Conservation (phyloP, 37 sponge, comb jelly and placozoan species). For the Ephydatia muelleri region DNA sequence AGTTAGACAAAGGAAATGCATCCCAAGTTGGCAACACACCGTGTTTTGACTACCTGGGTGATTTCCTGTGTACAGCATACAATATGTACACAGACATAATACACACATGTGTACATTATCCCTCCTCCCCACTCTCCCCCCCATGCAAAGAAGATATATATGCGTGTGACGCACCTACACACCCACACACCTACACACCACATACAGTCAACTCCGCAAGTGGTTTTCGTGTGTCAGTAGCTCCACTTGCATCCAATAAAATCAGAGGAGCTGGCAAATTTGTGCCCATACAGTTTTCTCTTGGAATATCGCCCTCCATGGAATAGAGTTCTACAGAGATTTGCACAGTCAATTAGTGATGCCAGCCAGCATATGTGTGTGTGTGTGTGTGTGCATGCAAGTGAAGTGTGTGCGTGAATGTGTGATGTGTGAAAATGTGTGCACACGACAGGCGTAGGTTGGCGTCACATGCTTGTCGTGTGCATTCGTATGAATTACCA, state of each 20-base stretch:
- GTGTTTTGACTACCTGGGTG: no score
- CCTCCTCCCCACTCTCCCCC: no score
- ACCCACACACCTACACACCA: neutral
- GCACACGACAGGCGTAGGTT: no score
- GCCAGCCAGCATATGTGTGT: neutral
- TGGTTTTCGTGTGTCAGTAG: neutral
- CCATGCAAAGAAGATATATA: no score
- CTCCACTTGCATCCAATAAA: neutral
- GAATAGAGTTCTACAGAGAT: neutral
- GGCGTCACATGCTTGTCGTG: no score
- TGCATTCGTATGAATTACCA: no score
- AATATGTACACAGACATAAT: no score
- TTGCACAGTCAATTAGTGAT: neutral
- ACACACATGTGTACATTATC: no score
- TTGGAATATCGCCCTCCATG: no score
- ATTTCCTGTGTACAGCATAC: no score
- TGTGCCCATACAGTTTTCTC: neutral
- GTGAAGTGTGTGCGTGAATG: neutral
- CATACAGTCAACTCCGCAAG: constrained; percentile 2
- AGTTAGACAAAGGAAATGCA: no score
- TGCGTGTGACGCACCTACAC: constrained; percentile 10
- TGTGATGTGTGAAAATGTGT: neutral
- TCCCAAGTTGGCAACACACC: no score
- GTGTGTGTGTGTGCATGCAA: neutral
- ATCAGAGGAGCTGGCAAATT: neutral